A percentile compares a stretch with the other conserved stretches of the same genome.
Evolutionary conservation across 2,113 vertebrate species (phyloP).

Genomic region (Amazona vittata): DNA sequence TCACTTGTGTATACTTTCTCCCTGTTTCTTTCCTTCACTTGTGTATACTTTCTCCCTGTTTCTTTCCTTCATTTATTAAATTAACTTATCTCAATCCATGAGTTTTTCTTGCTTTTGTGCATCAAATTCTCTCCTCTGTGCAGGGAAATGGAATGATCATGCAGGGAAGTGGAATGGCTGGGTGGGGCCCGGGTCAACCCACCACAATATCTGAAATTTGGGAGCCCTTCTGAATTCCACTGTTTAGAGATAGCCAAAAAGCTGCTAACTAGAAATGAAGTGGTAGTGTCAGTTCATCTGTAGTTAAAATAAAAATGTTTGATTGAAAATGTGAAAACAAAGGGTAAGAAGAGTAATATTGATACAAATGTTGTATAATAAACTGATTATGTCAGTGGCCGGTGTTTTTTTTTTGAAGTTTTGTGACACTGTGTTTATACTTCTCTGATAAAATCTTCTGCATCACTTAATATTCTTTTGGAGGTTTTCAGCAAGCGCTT

Average conservation of each 20-base stretch:
- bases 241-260: neutral
- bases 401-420: neutral
- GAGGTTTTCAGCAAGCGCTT: neutral
- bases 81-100: neutral
- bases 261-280: neutral
- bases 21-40: neutral
- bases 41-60: neutral
- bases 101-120: neutral
- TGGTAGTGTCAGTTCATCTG: neutral
- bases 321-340: neutral
- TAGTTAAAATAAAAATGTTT: neutral
- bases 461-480: neutral
- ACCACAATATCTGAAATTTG: neutral
- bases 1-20: too few species aligned
- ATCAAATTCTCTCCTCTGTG: neutral
- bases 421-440: neutral
- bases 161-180: neutral
- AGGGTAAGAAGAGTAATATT: neutral
- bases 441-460: neutral
- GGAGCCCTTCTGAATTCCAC: neutral
- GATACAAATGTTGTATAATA: neutral
- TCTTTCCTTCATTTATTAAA: neutral
- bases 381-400: neutral
- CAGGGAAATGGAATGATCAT: neutral
- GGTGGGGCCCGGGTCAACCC: neutral